Conservation (phyloP, 2,113 vertebrate genomes). For the Glaucidium brasilianum region DNA sequence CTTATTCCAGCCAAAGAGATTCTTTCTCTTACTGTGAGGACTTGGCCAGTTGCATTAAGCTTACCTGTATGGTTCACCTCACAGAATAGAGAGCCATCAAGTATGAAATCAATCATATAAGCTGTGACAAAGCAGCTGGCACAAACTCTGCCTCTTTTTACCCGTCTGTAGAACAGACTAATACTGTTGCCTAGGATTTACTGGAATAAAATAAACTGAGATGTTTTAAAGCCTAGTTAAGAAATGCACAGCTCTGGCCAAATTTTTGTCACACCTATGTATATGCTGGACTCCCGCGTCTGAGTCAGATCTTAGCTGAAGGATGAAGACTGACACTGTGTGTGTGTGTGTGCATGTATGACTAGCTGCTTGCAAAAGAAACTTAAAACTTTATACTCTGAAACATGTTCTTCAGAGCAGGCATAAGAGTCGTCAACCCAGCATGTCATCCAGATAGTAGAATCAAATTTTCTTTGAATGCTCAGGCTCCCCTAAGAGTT, state of each 20-base stretch:
- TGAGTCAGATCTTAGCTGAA: background rate
- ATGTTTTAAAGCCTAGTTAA: background rate
- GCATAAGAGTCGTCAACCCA: background rate
- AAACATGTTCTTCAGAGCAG: background rate
- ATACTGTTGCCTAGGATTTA: background rate
- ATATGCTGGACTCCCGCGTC: background rate
- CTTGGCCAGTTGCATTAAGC: background rate
- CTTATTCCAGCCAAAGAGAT: background rate
- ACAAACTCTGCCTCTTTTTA: background rate
- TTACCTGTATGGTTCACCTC: background rate
- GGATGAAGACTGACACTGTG: background rate
- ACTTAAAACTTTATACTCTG: background rate
- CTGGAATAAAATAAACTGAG: background rate
- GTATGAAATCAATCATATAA: background rate
- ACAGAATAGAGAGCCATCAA: background rate
- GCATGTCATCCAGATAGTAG: background rate
- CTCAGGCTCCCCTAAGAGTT: background rate
- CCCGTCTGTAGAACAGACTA: background rate
- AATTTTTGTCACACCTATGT: background rate
- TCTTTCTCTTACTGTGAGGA: background rate
- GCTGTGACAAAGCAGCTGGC: background rate
- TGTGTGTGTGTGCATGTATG: background rate
- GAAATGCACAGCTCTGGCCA: background rate
- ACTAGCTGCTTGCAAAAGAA: background rate
- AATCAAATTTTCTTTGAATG: background rate